Base-by-base conservation (phyloP, 2,888 invertebrate species). In the Bibio marci region DNA sequence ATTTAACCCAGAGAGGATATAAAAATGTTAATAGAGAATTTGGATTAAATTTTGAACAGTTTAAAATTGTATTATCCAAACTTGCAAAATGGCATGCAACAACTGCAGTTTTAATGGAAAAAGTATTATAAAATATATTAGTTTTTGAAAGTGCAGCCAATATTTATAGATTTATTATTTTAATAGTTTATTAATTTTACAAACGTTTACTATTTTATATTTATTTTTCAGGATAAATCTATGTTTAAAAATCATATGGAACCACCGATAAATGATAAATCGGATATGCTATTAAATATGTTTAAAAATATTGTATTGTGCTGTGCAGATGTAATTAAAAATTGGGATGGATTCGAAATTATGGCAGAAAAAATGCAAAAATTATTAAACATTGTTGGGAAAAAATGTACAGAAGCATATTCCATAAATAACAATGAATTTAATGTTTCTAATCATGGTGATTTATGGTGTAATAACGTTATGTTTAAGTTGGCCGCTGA, bases 401-500 rank as follows among this genome's bases (percentile, higher is more conserved):
- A 19, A 15, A 34, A 41, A 33, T 11, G 33, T 12, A 19, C 28
- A 3, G 41, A 41, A 33, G 30, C 37, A 28, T 34, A 37, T 19
- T 12, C 22, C 8, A 19, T 13, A 19, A 37, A 41, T 19, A 8
- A 15, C 5, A 28, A 25, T 30, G 41, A 41, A 18, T 41, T 41
- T 19, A 33, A 28, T 14, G 37, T 37, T 25, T 35, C 38, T 2
- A 30, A 22, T 28, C 38, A 41, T 30, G 37, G 38, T 14, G 41
- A 41, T 38, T 35, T 41, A 13, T 41, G 41, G 41, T 12, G 34
- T 6, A 35, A 41, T 6, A 41, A 41, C 26, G 25, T 41, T 13
- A 17, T 41, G 17, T 41, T 41, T 15, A 12, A 34, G 25, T 37
- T 35, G 4, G 33, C 10, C 4, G 8, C 3, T n/a, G 8, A 18